These are phyloP conservation scores for Nerophis ophidion DNA, from an alignment of 2,113 vertebrate genomes.

Conservation along the genomic window DNA sequence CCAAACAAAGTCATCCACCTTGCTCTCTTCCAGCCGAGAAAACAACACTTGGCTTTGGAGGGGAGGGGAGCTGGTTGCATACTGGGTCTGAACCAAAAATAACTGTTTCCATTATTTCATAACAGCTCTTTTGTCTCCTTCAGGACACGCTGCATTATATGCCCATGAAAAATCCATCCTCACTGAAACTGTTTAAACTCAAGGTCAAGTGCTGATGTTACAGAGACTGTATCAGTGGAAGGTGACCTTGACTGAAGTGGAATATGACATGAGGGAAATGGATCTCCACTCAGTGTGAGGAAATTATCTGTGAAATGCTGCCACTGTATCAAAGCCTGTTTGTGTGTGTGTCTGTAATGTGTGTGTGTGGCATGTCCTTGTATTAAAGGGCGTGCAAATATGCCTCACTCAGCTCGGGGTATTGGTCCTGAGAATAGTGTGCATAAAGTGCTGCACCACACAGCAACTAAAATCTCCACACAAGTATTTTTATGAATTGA, in stretches of 20 bases:
- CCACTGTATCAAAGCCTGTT: constrained; percentile 60
- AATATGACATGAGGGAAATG: constrained; percentile 68
- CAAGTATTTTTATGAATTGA: no score
- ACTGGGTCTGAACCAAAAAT: constrained; percentile 37
- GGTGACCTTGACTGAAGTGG: constrained; percentile 70
- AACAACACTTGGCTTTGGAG: constrained; percentile 25
- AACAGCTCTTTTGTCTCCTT: constrained; percentile 57
- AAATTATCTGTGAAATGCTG: constrained; percentile 69
- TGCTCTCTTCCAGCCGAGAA: constrained; percentile 27
- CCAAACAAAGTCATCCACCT: constrained; percentile 61
- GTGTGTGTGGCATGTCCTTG: constrained; percentile 36
- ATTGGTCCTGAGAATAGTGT: constrained; percentile 37
- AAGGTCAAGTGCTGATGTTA: constrained; percentile 65
- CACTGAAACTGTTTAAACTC: constrained; percentile 60
- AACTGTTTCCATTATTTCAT: constrained; percentile 56
- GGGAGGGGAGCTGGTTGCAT: constrained; percentile 20
- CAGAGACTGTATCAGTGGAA: constrained; percentile 52
- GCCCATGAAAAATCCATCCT: constrained; percentile 61
- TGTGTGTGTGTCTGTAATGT: constrained; percentile 21
- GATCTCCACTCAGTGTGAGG: constrained; percentile 56
- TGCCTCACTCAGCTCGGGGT: constrained; percentile 43
- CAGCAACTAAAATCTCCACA: background rate
- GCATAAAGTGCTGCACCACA: constrained; percentile 27
- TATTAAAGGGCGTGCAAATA: constrained; percentile 29
- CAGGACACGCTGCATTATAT: constrained; percentile 56